Base-by-base conservation (phyloP, 2,797 vertebrate genomes). In the Eptatretus atami region DNA sequence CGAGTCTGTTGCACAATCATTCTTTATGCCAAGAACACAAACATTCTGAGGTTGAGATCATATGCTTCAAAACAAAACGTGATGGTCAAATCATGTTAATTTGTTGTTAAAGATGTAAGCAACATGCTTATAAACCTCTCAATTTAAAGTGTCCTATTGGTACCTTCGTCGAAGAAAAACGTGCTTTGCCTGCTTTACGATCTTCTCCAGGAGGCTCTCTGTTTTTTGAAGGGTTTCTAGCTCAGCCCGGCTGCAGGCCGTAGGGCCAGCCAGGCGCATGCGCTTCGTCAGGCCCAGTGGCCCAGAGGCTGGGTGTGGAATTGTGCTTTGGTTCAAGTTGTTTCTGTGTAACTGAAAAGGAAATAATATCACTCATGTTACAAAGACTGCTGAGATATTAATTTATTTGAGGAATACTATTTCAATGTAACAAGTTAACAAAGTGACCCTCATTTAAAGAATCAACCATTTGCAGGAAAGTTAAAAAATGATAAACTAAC, bases 171-270 rank as follows among this genome's bases (percentile, higher is more conserved):
- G 81, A 63, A 98, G 76, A 71, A 93, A 96, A 68, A 98, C 86
- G 72, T 98, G 92, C 64, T 96, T 98, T 68, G 90, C 90, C 72
- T 98, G 90, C 69, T 93, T 93, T 74, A 96, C 86, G 70, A 98
- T 93, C 72, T 95, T 98, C 74, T 98, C 90, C 71, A 98, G 76
- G 63, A 98, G 81, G 6, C 92, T 88, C 69, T 98, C 86, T 6
- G 68, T 82, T 0, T 85, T 80, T 70, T 95, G 86, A 67, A 90
- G 68, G 54, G 74, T 74, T 68, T 69, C 75, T 67, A 96, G 86
- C 52, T 94, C 84, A 2, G 81, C 77, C 71, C 95, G 95, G 71
- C 90, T 84, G 64, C 83, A 90, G 57, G 85, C 86, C 69, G 84
- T 75, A 3, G 92, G 86, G 2, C 92, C 92, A 0, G 90, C 85